phyloP scores from a whole-genome alignment of 2,888 invertebrate genomes.

The Drosophila glabriapex region DNA sequence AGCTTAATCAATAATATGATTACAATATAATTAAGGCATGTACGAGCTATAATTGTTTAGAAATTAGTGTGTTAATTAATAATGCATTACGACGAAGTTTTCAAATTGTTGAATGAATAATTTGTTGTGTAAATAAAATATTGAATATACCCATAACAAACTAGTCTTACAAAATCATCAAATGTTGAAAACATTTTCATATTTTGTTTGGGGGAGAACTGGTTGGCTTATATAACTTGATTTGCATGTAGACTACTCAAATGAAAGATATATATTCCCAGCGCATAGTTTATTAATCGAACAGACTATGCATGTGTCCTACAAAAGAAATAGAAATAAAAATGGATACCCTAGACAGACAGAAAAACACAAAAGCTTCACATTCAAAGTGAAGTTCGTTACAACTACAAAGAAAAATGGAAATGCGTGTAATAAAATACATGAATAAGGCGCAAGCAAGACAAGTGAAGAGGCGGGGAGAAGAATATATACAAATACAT shows the following conservation, averaged over 20 bases:
- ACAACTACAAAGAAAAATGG: slow-evolving; percentile 29
- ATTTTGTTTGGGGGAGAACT: not conserved
- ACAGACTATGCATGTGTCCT: not conserved
- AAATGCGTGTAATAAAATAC: slow-evolving; percentile 27
- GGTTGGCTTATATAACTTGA: not conserved
- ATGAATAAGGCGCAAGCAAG: slow-evolving; percentile 24
- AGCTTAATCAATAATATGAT: not conserved
- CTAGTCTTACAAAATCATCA: not conserved
- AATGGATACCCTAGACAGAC: not conserved
- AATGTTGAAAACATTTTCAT: not conserved
- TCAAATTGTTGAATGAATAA: not conserved
- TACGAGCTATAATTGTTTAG: not conserved
- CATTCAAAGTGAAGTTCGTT: slow-evolving; percentile 14
- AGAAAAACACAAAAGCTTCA: slow-evolving; percentile 4
- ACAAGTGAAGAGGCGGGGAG: slow-evolving; percentile 43
- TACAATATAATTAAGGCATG: not conserved
- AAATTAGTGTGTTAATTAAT: not conserved
- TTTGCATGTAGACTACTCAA: not conserved
- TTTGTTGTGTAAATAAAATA: not conserved
- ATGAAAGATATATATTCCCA: not conserved
- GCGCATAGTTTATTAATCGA: not conserved
- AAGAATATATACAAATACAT: slow-evolving; percentile 20
- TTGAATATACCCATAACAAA: not conserved
- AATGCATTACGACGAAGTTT: not conserved
- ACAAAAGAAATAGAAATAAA: not conserved